Percentiles rank a stretch among this genome's conserved stretches.
Evolutionary conservation across 92 coral and sea anemone genomes (phyloP).

Genomic region (Parazoanthus atlanticus): DNA sequence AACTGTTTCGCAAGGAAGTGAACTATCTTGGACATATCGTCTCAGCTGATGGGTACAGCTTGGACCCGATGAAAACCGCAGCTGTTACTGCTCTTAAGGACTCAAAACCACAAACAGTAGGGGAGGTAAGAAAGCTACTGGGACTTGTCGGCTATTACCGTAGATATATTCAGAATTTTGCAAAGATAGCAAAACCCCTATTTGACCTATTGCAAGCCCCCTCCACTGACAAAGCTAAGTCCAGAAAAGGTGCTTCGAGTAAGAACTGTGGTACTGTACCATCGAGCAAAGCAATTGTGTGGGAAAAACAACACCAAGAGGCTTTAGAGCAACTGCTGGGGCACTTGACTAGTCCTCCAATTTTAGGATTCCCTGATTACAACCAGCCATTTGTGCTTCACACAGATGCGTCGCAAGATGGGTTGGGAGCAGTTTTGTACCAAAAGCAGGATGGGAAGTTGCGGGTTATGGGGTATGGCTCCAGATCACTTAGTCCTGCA

Average conservation of each 20-base stretch:
- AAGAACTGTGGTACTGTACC: slow-evolving; percentile 40
- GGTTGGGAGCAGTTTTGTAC: slow-evolving; percentile 19
- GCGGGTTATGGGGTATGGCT: no score
- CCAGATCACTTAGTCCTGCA: no score
- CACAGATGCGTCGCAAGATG: slow-evolving; percentile 28
- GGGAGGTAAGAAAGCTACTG: slow-evolving; percentile 62
- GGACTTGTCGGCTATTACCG: slow-evolving; percentile 72
- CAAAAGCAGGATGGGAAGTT: slow-evolving; percentile 34
- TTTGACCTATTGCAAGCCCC: slow-evolving; percentile 51
- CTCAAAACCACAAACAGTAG: slow-evolving; percentile 62
- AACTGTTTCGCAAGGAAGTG: slow-evolving; percentile 60
- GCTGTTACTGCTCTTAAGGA: slow-evolving; percentile 51
- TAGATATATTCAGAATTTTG: slow-evolving; percentile 61
- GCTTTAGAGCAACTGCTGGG: slow-evolving; percentile 48
- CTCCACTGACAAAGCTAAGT: neutral
- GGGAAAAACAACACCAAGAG: slow-evolving; percentile 58
- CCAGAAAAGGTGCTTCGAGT: slow-evolving; percentile 3
- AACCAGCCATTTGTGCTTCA: slow-evolving; percentile 45
- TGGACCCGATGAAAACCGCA: slow-evolving; percentile 59
- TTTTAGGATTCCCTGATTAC: slow-evolving; percentile 63
- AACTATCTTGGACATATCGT: slow-evolving; percentile 65
- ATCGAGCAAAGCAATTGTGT: slow-evolving; percentile 49
- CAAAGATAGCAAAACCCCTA: slow-evolving; percentile 65
- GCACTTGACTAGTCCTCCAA: slow-evolving; percentile 48
- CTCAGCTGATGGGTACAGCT: slow-evolving; percentile 60